Percentiles rank a stretch among this genome's conserved stretches.
Conservation (phyloP, 2,113 vertebrate species). For the Cichladusa arquata region DNA sequence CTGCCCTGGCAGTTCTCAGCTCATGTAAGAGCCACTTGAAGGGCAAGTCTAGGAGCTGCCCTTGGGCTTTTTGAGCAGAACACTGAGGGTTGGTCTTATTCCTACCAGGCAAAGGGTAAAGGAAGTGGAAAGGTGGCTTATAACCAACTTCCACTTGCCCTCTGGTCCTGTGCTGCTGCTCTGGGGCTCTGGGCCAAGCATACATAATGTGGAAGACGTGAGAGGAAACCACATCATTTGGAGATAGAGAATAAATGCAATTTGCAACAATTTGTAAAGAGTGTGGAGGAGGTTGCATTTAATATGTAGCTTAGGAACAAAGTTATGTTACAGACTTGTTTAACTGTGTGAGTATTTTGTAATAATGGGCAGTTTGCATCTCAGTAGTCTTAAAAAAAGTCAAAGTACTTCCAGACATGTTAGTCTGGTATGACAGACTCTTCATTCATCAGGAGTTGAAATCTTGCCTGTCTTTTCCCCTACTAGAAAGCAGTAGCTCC, state of each 20-base stretch:
- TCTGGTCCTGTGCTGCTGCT: conserved; percentile 5
- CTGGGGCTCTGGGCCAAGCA: conserved; percentile 7
- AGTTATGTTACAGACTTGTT: neutral
- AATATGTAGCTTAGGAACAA: neutral
- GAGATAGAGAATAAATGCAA: neutral
- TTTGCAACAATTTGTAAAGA: conserved; percentile 5
- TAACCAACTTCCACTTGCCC: conserved; percentile 33
- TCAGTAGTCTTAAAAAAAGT: neutral
- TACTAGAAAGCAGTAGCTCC: neutral
- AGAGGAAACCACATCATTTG: neutral
- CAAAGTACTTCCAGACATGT: neutral
- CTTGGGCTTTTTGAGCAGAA: neutral
- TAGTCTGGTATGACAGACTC: neutral
- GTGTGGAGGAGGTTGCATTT: neutral
- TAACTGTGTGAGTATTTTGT: neutral
- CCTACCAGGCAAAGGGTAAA: neutral
- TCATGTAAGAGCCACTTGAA: neutral
- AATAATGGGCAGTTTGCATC: neutral
- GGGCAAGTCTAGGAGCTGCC: neutral
- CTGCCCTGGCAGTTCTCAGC: neutral
- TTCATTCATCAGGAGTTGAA: neutral
- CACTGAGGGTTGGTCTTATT: neutral
- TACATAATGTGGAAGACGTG: neutral
- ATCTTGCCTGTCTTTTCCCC: neutral
- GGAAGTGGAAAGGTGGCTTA: conserved; percentile 19